Conservation (phyloP, 2,797 vertebrate genomes). For the Anolis apletophallus region DNA sequence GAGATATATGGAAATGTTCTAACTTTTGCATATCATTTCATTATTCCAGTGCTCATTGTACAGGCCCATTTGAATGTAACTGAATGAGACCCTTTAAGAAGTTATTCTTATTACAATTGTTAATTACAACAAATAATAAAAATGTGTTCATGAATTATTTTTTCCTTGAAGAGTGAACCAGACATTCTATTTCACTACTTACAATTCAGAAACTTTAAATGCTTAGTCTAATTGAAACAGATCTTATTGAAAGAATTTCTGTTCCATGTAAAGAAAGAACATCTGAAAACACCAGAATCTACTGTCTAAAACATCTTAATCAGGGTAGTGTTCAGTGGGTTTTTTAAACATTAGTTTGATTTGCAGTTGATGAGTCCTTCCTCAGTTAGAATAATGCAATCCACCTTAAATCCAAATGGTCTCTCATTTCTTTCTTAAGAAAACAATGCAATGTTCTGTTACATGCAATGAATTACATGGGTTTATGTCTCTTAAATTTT, state of each 20-base stretch:
- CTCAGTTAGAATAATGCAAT: slow-evolving; percentile 57
- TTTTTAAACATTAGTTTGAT: slow-evolving; percentile 59
- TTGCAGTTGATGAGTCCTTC: slow-evolving; percentile 53
- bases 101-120: slow-evolving; percentile 49
- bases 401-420: slow-evolving; percentile 67
- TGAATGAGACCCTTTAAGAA: slow-evolving; percentile 27
- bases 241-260: slow-evolving; percentile 11
- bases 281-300: slow-evolving; percentile 23
- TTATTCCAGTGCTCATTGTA: slow-evolving; percentile 32
- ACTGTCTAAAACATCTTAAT: slow-evolving; percentile 35
- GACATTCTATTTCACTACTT: slow-evolving; percentile 45
- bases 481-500: slow-evolving; percentile 70
- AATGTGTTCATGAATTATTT: slow-evolving; percentile 50
- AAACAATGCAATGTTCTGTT: slow-evolving; percentile 59
- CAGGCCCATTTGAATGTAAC: slow-evolving; percentile 43
- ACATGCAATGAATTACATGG: slow-evolving; percentile 62
- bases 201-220: slow-evolving; percentile 49
- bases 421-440: slow-evolving; percentile 50
- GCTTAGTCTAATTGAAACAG: slow-evolving; percentile 7
- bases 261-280: slow-evolving; percentile 32
- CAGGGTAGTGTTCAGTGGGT: slow-evolving; percentile 45
- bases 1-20: slow-evolving; percentile 35
- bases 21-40: slow-evolving; percentile 26
- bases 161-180: slow-evolving; percentile 32
- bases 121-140: slow-evolving; percentile 55